Evolutionary conservation across 2,797 vertebrate genomes (phyloP), one percentile per base, ranked within the genome.

Genomic region (Clarias pachynema): DNA sequence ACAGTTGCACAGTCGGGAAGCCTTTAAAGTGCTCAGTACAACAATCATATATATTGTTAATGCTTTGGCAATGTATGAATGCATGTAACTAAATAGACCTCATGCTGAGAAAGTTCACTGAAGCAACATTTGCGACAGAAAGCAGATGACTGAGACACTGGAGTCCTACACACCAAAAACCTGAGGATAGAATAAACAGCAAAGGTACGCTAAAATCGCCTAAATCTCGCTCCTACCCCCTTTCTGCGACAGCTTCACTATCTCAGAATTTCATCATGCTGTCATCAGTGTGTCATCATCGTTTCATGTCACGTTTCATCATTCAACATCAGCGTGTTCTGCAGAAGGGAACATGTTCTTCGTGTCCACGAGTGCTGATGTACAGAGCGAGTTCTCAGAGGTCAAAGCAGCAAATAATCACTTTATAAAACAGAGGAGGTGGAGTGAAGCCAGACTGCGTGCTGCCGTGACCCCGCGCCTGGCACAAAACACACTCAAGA

Each of bases 381-480:
- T 87, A 88, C 86, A 90, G 89, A 81, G 91, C 83, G 79, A 85
- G 93, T 92, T 91, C 91, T 91, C 91, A 92, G 89, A 93, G 94
- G 93, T 94, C 91, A 91, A 66, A 79, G 86, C 91, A 87, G 72
- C 16, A 86, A 93, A 93, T 94, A 94, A 94, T 93, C 90, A 86
- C 73, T 94, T 93, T 91, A 92, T 94, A 91, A 94, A 93, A 90
- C 69, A 40, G 53, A 85, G 70, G 31, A 68, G 87, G 89, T 86
- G 84, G 89, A 91, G 90, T 81, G 89, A 91, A 92, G 91, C 91
- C 24, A 89, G 88, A 88, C 80, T 53, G 63, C 60, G 18, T 9
- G 53, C 56, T 34, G 44, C 63, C 37, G 24, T 82, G 85, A 90
- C 88, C 84, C 89, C 74, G 49, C 88, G 90, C 86, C 88, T 86